phyloP scores from a whole-genome alignment of 2,113 vertebrate genomes.

The Shinisaurus crocodilurus region DNA sequence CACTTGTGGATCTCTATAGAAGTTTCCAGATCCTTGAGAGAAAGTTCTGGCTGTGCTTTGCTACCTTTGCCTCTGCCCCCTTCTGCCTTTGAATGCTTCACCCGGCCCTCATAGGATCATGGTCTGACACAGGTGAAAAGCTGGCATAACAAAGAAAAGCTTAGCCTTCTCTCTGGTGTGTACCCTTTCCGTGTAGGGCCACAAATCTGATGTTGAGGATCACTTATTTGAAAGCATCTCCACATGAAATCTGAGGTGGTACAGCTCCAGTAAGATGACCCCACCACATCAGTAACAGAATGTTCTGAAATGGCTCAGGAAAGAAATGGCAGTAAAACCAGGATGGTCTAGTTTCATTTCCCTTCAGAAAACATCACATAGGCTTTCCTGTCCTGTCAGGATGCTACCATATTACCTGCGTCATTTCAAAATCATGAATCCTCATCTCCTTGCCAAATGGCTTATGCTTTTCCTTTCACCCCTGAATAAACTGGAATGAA shows the following conservation, averaged over 20 bases:
- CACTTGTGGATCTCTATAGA: neutral
- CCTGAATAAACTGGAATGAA: conserved; percentile 13
- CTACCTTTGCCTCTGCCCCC: neutral
- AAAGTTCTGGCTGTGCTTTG: neutral
- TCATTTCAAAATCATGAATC: too few relatives aligned
- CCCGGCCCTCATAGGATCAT: too few relatives aligned
- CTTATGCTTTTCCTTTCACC: neutral
- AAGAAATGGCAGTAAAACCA: neutral
- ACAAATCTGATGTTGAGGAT: too few relatives aligned
- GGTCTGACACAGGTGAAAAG: neutral
- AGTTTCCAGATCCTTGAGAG: neutral
- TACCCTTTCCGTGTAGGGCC: too few relatives aligned
- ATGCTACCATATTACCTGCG: accelerated
- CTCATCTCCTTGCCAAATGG: neutral
- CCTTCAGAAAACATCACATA: neutral
- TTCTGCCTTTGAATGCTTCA: neutral
- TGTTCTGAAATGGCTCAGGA: neutral
- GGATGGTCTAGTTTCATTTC: neutral
- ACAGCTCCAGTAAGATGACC: neutral
- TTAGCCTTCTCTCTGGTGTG: neutral
- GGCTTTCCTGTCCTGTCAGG: neutral
- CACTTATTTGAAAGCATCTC: too few relatives aligned
- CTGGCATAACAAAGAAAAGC: neutral
- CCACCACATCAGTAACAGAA: neutral
- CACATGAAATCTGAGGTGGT: neutral